Conservation (phyloP, 2,797 vertebrate species). For the Bryconaethiops microstoma region DNA sequence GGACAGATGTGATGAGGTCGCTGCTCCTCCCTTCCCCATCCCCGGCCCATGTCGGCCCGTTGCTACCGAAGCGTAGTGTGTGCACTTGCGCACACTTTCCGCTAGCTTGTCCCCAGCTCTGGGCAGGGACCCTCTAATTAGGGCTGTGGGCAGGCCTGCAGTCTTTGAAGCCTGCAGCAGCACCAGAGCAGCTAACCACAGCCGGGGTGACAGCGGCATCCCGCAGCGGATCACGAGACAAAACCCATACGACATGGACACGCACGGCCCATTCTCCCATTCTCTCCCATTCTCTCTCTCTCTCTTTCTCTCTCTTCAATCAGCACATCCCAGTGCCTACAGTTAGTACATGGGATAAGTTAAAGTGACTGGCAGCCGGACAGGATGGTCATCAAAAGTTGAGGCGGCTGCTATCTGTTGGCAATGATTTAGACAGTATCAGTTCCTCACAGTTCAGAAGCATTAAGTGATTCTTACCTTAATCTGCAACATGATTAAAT, state of each 20-base stretch:
- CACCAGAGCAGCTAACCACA: constrained; percentile 62
- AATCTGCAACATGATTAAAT: no score
- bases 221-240: constrained; percentile 65
- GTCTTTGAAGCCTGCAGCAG: constrained; percentile 67
- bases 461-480: no score
- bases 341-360: constrained; percentile 11
- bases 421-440: background rate
- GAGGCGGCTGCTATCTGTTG: no score
- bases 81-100: constrained; percentile 61
- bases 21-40: constrained; percentile 52
- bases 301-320: constrained; percentile 10
- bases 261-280: constrained; percentile 52
- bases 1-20: constrained; percentile 42
- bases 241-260: constrained; percentile 60
- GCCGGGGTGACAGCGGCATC: constrained; percentile 63
- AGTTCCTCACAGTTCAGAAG: background rate
- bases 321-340: constrained; percentile 6
- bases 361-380: constrained; percentile 26
- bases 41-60: constrained; percentile 42
- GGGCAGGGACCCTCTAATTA: constrained; percentile 65
- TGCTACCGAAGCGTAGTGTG: constrained; percentile 61
- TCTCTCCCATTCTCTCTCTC: constrained; percentile 20
- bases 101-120: constrained; percentile 59
- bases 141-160: constrained; percentile 60
- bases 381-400: background rate